Base-by-base conservation (phyloP, 2,113 vertebrate genomes). In the Cyanoderma ruficeps region DNA sequence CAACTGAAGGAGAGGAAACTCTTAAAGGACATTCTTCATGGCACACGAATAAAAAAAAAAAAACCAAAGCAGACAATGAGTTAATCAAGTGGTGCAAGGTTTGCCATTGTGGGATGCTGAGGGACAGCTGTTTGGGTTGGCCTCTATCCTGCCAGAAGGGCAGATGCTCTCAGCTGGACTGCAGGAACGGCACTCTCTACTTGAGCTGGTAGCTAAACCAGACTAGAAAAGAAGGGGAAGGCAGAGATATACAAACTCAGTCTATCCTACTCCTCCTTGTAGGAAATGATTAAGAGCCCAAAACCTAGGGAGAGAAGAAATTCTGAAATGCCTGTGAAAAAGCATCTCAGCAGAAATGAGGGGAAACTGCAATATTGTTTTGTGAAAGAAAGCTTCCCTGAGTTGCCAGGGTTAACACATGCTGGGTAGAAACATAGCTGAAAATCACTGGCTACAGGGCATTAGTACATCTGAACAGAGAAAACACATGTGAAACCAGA, bases 371-470 rank as follows among this genome's bases (percentile, higher is more conserved):
- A 71, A 49, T 39, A 63, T 14, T 70, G 52, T 41, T 90, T 87
- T 44, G 71, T 78, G 42, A 68, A 53, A 70, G 78, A 79, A 67
- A 60, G 44, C 55, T 95, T 79, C 41, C 35, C 44, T 64, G 41
- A 60, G 33, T 91, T 85, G 44, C 67, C 89, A 55, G 50, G 60
- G 35, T 72, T 91, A 90, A 71, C 61, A 76, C 28, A n/a, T 64
- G 39, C 57, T 90, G 81, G 30, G 18, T 68, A 85, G 81, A 37
- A 89, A 60, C 60, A 60, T 61, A 41, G 82, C 85, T 96, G 89
- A 86, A 81, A 91, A 87, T 87, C 65, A 42, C 84, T 84, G 89
- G 69, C 87, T 90, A 28, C 31, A 52, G 74, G 81, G 69, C 65
- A 83, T 77, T 60, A 21, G 31, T 69, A 16, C 20, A n/a, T 79